Evolutionary conservation across 2,113 vertebrate species (phyloP).

Genomic region (Myanophis thanlyinensis): DNA sequence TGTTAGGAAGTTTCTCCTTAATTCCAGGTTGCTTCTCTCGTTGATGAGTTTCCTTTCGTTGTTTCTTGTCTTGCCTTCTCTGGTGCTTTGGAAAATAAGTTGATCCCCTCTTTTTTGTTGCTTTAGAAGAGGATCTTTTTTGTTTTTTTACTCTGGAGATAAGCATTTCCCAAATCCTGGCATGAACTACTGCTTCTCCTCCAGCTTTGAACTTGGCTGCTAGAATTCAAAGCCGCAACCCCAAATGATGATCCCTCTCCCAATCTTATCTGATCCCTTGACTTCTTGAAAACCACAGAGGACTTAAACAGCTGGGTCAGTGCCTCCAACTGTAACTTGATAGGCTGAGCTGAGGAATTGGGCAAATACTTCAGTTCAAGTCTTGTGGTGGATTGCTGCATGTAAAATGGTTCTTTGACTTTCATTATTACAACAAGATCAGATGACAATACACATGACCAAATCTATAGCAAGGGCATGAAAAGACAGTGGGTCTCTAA

Average conservation of each 20-base stretch:
- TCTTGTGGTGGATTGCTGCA: neutral
- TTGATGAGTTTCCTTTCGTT: neutral
- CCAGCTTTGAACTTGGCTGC: neutral
- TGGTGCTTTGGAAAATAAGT: neutral
- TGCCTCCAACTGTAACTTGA: neutral
- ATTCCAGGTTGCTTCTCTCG: neutral
- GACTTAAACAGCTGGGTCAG: neutral
- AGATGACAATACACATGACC: neutral
- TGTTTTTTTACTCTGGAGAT: conserved; percentile 8
- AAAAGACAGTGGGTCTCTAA: neutral
- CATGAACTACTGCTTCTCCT: neutral
- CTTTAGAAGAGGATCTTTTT: neutral
- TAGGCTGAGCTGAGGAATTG: neutral
- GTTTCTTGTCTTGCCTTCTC: neutral
- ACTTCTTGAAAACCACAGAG: neutral
- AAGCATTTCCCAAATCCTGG: neutral
- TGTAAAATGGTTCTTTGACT: neutral
- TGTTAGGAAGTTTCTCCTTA: neutral
- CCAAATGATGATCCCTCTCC: neutral
- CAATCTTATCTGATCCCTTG: neutral
- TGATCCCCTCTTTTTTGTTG: neutral
- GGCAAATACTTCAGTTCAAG: neutral
- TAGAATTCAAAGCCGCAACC: neutral
- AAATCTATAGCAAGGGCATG: neutral
- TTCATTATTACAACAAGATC: neutral